Percentiles rank a stretch among this genome's conserved stretches.
Conservation (phyloP, 2,888 invertebrate species). For the Drosophila testacea region DNA sequence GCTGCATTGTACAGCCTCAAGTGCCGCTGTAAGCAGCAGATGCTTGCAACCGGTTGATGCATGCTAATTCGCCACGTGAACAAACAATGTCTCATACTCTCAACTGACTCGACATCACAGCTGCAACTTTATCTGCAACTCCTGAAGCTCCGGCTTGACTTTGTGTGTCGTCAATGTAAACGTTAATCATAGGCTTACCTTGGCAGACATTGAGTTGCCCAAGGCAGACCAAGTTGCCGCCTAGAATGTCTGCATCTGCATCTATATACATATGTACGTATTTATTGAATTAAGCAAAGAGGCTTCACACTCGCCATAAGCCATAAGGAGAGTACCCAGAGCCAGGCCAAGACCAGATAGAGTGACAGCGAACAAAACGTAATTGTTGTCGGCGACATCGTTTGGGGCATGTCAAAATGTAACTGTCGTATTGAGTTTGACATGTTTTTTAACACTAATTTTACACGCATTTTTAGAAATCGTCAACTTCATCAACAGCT, state of each 20-base stretch:
- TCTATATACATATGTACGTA: constrained; percentile 15
- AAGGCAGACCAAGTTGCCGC: constrained; percentile 51
- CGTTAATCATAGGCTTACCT: constrained; percentile 80
- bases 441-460: constrained; percentile 81
- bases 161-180: constrained; percentile 76
- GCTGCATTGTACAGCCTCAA: constrained; percentile 48
- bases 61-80: constrained; percentile 77
- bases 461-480: constrained; percentile 82
- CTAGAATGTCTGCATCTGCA: constrained; percentile 62
- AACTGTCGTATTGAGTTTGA: constrained; percentile 79
- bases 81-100: constrained; percentile 63
- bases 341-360: constrained; percentile 4
- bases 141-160: constrained; percentile 7
- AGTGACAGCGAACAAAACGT: constrained; percentile 63
- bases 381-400: constrained; percentile 70
- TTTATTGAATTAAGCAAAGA: constrained; percentile 73
- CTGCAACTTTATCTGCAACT: constrained; percentile 41
- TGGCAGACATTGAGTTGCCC: constrained; percentile 66
- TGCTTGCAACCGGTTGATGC: constrained; percentile 72
- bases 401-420: constrained; percentile 72
- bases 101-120: constrained; percentile 11
- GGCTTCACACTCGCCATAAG: neutral
- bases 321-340: neutral
- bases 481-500: constrained; percentile 81
- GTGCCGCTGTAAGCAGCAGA: constrained; percentile 51